Base-by-base conservation (phyloP, 2,113 vertebrate genomes). In the Irena cyanogastra region DNA sequence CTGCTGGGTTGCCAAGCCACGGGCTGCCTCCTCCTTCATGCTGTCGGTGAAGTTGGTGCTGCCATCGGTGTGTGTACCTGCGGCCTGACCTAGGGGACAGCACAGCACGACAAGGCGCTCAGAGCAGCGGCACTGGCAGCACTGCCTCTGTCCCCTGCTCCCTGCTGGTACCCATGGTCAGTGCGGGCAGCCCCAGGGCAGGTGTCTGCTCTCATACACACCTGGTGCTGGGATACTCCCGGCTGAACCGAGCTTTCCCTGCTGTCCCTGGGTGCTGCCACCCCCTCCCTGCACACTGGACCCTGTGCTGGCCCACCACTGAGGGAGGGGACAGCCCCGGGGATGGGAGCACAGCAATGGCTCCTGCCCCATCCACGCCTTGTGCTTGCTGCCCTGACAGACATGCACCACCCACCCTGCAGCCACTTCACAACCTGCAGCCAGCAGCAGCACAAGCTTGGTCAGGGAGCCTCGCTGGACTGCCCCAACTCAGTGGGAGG, bases 11-110 rank as follows among this genome's bases (percentile, higher is more conserved):
- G 92, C 78, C 35, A 91, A 30, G 31, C 60, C 16, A 8, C 59
- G 95, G 8, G 82, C 88, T 44, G 96, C 97, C 95, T 98, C 98
- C 78, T 98, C 98, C 81, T 98, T 98, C 2, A 96, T 90, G 54
- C 97, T 98, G 90, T 97, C 95, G 0, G 97, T 96, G 93, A 98
- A 98, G 69, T 97, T 97, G 26, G 97, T 98, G 91, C 95, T 97
- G 11, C 88, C 54, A 35, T 97, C 98, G 0, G 97, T 95, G 16
- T 98, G 97, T 1, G 97, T 94, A 11, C 97, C 98, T 26, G 76
- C 35, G 8, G 85, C 37, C 75, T 96, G 94, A 63, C 97, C 99
- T 99, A 88, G 75, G 83, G 95, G 83, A 97, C 86, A 90, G 79
- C 92, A 91, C 20, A 92, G 77, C 94, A 94, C n/a, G 59, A 47